These are phyloP conservation scores for Coreoperca whiteheadi DNA, from an alignment of 2,113 vertebrate genomes.

Conservation along the genomic window DNA sequence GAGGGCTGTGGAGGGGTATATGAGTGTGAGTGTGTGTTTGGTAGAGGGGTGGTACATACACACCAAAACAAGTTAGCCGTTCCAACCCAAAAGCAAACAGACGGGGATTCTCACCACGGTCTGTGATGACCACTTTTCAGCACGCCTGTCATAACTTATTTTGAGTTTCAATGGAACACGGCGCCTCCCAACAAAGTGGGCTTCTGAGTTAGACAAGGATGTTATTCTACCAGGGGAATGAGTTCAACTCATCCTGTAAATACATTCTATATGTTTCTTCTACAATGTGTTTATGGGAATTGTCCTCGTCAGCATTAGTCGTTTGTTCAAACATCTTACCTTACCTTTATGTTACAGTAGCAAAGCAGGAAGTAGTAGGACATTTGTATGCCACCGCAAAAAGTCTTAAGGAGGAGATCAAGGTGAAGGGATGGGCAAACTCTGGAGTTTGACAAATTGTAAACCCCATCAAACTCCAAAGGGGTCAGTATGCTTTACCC, in stretches of 20 bases:
- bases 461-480: background rate
- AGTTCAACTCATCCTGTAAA: slow-evolving; percentile 11
- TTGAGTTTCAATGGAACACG: slow-evolving; percentile 18
- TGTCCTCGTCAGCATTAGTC: slow-evolving; percentile 6
- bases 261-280: slow-evolving; percentile 4
- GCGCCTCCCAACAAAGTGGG: slow-evolving; percentile 20
- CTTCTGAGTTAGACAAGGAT: slow-evolving; percentile 19
- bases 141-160: slow-evolving; percentile 66
- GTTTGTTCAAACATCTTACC: background rate
- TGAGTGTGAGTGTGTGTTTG: slow-evolving; percentile 13
- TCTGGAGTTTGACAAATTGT: no score
- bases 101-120: slow-evolving; percentile 11
- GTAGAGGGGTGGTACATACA: slow-evolving; percentile 11
- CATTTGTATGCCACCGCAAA: background rate
- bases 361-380: background rate
- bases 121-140: slow-evolving; percentile 53
- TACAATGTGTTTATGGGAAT: slow-evolving; percentile 18
- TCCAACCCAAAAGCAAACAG: slow-evolving; percentile 63
- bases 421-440: background rate
- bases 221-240: slow-evolving; percentile 28
- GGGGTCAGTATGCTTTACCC: background rate
- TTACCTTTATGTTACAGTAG: background rate
- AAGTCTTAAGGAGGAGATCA: background rate
- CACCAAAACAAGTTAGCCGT: slow-evolving; percentile 54
- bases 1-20: slow-evolving; percentile 38